A percentile compares a stretch with the other conserved stretches of the same genome.
These are phyloP conservation scores for Alviniconcha marisindica DNA, from an alignment of 1,140 invertebrate species.

Conservation along the genomic window DNA sequence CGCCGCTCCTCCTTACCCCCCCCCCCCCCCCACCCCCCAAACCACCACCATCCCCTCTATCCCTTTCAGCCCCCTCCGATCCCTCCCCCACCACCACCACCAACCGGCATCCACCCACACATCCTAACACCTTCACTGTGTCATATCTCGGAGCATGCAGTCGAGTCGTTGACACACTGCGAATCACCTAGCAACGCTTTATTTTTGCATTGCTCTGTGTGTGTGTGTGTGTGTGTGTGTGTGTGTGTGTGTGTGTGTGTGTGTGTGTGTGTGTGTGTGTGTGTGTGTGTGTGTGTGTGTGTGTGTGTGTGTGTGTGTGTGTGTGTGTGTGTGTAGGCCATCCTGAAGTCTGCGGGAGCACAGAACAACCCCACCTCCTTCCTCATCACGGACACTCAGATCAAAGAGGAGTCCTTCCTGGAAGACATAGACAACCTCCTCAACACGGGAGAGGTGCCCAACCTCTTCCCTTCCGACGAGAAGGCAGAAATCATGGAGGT, in stretches of 20 bases:
- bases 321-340: conserved; percentile 50
- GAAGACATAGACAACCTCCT: conserved; percentile 76
- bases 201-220: too few relatives aligned
- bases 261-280: not conserved
- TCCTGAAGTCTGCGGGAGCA: conserved; percentile 72
- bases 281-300: not conserved
- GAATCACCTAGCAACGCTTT: too few relatives aligned
- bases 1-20: too few relatives aligned
- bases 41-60: too few relatives aligned
- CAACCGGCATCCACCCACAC: too few relatives aligned
- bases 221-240: not conserved
- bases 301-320: not conserved
- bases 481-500: conserved; percentile 77
- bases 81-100: too few relatives aligned
- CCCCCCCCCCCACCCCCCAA: too few relatives aligned
- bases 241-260: not conserved
- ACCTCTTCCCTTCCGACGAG: conserved; percentile 75
- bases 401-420: conserved; percentile 76
- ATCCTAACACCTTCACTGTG: too few relatives aligned
- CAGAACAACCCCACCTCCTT: conserved; percentile 73
- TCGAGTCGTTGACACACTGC: too few relatives aligned
- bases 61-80: too few relatives aligned
- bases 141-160: too few relatives aligned
- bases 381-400: conserved; percentile 76
- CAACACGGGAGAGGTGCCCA: conserved; percentile 76